phyloP scores from a whole-genome alignment of 2,113 vertebrate species.

The Tursiops truncatus region DNA sequence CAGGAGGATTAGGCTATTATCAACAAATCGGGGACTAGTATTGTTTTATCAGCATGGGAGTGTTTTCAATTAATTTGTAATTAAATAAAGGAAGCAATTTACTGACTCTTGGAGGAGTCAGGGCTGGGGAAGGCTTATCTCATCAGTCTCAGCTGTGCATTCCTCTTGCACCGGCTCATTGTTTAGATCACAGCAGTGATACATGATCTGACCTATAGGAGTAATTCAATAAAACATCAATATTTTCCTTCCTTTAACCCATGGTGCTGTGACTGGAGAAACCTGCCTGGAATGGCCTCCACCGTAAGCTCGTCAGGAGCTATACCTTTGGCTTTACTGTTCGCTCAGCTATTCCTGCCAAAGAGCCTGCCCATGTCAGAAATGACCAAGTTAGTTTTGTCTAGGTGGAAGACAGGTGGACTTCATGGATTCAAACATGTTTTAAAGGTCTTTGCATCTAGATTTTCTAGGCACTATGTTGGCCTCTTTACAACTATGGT shows the following conservation, averaged over 20 bases:
- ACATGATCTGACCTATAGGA: slow-evolving; percentile 84
- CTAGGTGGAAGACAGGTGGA: not conserved
- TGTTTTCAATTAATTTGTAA: slow-evolving; percentile 91
- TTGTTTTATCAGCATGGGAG: slow-evolving; percentile 80
- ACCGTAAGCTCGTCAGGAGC: slow-evolving; percentile 7
- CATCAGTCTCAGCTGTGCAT: slow-evolving; percentile 86
- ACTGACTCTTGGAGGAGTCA: slow-evolving; percentile 82
- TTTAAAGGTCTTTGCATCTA: not conserved
- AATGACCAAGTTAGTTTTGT: not conserved
- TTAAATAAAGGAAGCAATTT: slow-evolving; percentile 90
- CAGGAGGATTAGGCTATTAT: slow-evolving; percentile 85
- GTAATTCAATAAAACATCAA: slow-evolving; percentile 89
- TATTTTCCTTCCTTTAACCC: slow-evolving; percentile 89
- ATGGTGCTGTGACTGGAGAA: slow-evolving; percentile 73
- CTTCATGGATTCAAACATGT: not conserved
- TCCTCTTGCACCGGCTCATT: slow-evolving; percentile 85
- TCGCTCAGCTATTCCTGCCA: not conserved
- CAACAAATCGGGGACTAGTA: slow-evolving; percentile 84
- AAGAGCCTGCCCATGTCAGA: not conserved
- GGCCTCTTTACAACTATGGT: not conserved
- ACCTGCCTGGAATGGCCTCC: slow-evolving; percentile 71
- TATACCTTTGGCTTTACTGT: not conserved
- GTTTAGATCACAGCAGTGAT: slow-evolving; percentile 85
- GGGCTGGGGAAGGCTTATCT: slow-evolving; percentile 85
- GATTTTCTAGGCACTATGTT: not conserved